Evolutionary conservation across 2,113 vertebrate genomes (phyloP), one percentile per base, ranked within the genome.

Genomic region (Melierax canorus): DNA sequence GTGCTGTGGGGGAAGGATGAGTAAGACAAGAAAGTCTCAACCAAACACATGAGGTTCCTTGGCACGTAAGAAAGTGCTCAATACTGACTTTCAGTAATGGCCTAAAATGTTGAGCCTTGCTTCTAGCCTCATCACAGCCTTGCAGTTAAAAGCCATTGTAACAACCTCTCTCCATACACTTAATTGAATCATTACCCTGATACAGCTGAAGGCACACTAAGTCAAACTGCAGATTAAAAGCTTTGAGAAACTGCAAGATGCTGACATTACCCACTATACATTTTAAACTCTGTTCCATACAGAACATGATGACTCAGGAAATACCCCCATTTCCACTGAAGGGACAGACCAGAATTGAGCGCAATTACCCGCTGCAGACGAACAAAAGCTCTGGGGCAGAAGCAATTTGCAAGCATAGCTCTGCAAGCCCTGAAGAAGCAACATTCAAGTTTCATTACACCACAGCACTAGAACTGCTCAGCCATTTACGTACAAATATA

Each of bases 1-100:
- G 0, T 46, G 36, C 32, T 51, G 29, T 0, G 0, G 32, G 29
- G 38, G 20, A 74, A 78, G 27, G n/a, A 69, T 11, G 18, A 77
- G 24, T 38, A 67, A 88, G 39, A 46, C 10, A 4, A 78, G 29
- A 60, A 69, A 14, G 15, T 27, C 81, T 71, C 60, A 29, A 11
- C 39, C 38, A 41, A 91, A 68, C 29, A 76, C 19, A 34, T 0
- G 3, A 84, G 45, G 38, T 18, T 87, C 48, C 22, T 38, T 23
- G 50, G 55, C 20, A 81, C 13, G 13, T 6, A 50, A 0, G 2
- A 80, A 90, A 73, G 23, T 9, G 15, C 45, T 73, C 62, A 58
- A 38, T 14, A 6, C 19, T n/a, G 67, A 93, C 79, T 72, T 83
- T 80, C 24, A 11, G 41, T 60, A 94, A 89, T 7, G 16, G 38